Evolutionary conservation across 2,113 vertebrate genomes (phyloP).

Genomic region (Ptychochromis oligacanthus): DNA sequence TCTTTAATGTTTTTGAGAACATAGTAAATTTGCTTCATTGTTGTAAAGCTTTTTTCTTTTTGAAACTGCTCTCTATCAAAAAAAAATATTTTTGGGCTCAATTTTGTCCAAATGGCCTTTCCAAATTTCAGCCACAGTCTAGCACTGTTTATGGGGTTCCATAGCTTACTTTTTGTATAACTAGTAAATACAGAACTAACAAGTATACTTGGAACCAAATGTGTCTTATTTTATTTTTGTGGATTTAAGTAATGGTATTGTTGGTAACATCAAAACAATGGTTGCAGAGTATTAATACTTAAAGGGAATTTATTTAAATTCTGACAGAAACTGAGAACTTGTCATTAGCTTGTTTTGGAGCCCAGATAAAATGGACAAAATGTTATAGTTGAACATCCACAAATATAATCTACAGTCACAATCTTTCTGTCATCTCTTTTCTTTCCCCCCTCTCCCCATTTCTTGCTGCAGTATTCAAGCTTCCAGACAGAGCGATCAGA

Average conservation of each 20-base stretch:
- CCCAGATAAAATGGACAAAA: too few species aligned
- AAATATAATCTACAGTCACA: background rate
- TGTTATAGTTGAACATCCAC: background rate
- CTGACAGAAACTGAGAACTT: background rate
- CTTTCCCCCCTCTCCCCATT: conserved; percentile 10
- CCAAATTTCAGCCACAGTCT: too few species aligned
- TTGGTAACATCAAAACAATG: background rate
- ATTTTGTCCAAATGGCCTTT: too few species aligned
- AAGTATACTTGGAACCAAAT: too few species aligned
- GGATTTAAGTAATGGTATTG: background rate
- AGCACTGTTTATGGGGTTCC: too few species aligned
- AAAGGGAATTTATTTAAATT: background rate
- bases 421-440: background rate
- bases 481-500: conserved; percentile 93
- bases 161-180: background rate
- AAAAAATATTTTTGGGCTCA: background rate
- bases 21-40: background rate
- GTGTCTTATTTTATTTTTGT: too few species aligned
- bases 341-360: background rate
- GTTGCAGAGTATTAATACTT: background rate
- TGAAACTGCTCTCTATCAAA: background rate
- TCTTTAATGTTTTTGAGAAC: background rate
- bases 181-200: background rate
- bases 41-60: background rate
- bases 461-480: conserved; percentile 85